A percentile compares a stretch with the other conserved stretches of the same genome.
phyloP scores from a whole-genome alignment of 1,140 invertebrate species.

The Solenopsis fugax region DNA sequence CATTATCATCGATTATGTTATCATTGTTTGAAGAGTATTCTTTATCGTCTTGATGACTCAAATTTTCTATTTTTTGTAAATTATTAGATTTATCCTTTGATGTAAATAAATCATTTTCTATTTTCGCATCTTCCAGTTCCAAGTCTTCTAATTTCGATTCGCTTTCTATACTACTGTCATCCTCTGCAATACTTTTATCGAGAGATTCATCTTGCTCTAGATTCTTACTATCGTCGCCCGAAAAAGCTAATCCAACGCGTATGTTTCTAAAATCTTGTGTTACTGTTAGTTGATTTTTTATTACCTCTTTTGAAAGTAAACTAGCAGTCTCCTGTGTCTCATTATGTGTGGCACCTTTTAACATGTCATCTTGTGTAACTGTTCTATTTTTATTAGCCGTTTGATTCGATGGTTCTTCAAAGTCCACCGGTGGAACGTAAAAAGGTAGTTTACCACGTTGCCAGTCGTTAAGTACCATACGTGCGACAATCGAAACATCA shows the following conservation, averaged over 20 bases:
- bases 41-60: constrained; percentile 53
- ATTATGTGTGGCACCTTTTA: not conserved
- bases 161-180: constrained; percentile 86
- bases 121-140: constrained; percentile 77
- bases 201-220: constrained; percentile 49
- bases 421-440: constrained; percentile 95
- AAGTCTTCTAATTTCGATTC: constrained; percentile 75
- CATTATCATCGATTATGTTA: constrained; percentile 53
- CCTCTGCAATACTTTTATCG: constrained; percentile 29
- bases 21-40: constrained; percentile 68
- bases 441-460: constrained; percentile 99
- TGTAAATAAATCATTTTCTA: constrained; percentile 29
- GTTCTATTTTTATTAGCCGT: constrained; percentile 34
- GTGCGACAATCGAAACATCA: constrained; percentile 94
- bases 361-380: constrained; percentile 76
- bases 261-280: constrained; percentile 94
- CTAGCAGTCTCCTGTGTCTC: constrained; percentile 73
- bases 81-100: not conserved
- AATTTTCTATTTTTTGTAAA: constrained; percentile 71
- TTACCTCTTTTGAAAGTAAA: constrained; percentile 71
- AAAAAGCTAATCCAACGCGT: constrained; percentile 91
- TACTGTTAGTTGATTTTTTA: constrained; percentile 84
- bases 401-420: constrained; percentile 88
- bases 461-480: constrained; percentile 99
- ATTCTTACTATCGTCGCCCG: constrained; percentile 88